A percentile compares a stretch with the other conserved stretches of the same genome.
These are phyloP conservation scores for Leptinotarsa haldemani DNA, from an alignment of 2,888 invertebrate species.

Conservation along the genomic window DNA sequence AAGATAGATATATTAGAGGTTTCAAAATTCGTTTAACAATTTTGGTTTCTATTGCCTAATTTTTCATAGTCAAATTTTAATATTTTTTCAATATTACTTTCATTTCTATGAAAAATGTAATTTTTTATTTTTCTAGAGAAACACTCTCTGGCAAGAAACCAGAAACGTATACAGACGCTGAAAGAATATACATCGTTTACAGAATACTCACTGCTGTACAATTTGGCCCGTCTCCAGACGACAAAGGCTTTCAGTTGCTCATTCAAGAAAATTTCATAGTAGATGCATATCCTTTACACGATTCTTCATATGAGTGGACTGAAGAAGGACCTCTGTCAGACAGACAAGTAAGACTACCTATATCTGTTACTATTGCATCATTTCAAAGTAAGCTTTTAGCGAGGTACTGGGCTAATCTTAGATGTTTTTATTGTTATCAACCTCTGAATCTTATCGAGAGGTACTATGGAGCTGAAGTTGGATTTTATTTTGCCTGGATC, in stretches of 20 bases:
- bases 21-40: too few species aligned
- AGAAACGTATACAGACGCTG: constrained; percentile 55
- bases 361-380: constrained; percentile 65
- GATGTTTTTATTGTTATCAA: constrained; percentile 70
- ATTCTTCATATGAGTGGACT: constrained; percentile 58
- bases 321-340: constrained; percentile 57
- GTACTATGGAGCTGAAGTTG: constrained; percentile 71
- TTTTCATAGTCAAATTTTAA: too few species aligned
- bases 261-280: constrained; percentile 51
- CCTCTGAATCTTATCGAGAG: constrained; percentile 71
- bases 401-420: constrained; percentile 71
- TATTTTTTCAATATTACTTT: too few species aligned
- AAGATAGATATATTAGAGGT: too few species aligned
- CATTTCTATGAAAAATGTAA: too few species aligned
- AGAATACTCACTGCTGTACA: constrained; percentile 54
- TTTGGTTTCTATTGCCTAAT: too few species aligned
- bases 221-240: constrained; percentile 53
- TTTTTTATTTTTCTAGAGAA: not conserved
- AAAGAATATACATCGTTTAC: constrained; percentile 59
- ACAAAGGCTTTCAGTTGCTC: constrained; percentile 57
- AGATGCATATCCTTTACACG: constrained; percentile 62
- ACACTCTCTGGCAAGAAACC: constrained; percentile 32
- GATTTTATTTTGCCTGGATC: constrained; percentile 71
- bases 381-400: constrained; percentile 66
- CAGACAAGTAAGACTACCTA: constrained; percentile 70